A percentile compares a stretch with the other conserved stretches of the same genome.
Conservation (phyloP, 2,797 vertebrate species). For the Danio aesculapii region DNA sequence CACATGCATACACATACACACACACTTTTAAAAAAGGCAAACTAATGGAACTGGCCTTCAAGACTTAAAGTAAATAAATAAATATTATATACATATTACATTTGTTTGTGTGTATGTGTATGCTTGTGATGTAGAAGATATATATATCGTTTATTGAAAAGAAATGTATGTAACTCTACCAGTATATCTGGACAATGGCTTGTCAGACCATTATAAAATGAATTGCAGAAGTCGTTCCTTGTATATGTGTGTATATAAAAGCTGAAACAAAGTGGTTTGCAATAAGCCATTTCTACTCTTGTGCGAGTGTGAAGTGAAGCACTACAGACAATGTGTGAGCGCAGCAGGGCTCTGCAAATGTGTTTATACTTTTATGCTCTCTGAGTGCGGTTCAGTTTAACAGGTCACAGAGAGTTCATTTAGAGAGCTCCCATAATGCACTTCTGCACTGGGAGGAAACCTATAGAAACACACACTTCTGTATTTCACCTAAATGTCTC, state of each 20-base stretch:
- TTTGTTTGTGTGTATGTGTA: no score
- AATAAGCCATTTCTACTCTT: background rate
- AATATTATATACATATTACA: no score
- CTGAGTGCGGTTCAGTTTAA: constrained; percentile 1
- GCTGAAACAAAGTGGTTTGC: background rate
- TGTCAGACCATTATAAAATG: background rate
- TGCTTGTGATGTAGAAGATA: no score
- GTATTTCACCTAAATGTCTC: background rate
- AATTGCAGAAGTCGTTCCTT: background rate
- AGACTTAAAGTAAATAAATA: no score
- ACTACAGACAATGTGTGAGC: background rate
- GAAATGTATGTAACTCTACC: no score
- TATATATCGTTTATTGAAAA: no score
- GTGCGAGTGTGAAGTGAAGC: background rate
- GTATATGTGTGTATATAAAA: background rate
- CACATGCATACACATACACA: no score
- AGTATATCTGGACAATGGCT: background rate
- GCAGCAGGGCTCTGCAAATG: constrained; percentile 3
- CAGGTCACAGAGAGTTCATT: constrained; percentile 10
- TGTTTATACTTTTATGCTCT: constrained; percentile 2
- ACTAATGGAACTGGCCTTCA: no score
- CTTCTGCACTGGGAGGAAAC: background rate
- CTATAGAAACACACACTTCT: background rate
- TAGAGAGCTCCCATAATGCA: constrained; percentile 15
- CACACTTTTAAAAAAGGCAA: no score